These are phyloP conservation scores for Galerucella nymphaeae DNA, from an alignment of 2,888 invertebrate species.

Conservation along the genomic window DNA sequence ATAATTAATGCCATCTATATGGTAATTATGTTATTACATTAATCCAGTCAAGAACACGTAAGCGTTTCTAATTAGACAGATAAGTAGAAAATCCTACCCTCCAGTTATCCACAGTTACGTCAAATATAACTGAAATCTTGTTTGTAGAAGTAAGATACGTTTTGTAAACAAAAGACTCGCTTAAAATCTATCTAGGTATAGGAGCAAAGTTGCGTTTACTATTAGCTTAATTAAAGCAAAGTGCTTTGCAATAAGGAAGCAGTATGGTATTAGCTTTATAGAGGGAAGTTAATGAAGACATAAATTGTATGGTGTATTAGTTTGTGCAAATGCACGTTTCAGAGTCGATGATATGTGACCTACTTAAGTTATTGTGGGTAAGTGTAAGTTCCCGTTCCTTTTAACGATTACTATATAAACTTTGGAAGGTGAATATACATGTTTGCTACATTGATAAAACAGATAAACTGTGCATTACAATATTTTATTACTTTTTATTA, in stretches of 20 bases:
- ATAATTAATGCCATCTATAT: not conserved
- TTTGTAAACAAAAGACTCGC: not conserved
- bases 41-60: not conserved
- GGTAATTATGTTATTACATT: constrained; percentile 3
- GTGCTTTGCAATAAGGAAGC: constrained; percentile 14
- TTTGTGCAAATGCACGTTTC: constrained; percentile 6
- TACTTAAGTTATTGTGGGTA: constrained; percentile 15
- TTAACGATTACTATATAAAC: not conserved
- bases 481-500: no score
- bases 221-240: constrained; percentile 17
- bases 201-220: not conserved
- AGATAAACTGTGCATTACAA: not conserved
- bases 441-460: not conserved
- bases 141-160: not conserved
- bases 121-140: not conserved
- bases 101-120: not conserved
- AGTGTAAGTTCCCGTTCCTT: constrained; percentile 3
- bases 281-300: constrained; percentile 12
- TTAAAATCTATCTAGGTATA: not conserved
- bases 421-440: not conserved
- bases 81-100: no score
- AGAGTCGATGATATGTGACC: constrained; percentile 6
- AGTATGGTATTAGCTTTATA: not conserved
- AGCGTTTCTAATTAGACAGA: no score
- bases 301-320: constrained; percentile 8